Conservation (phyloP, 2,888 invertebrate species). For the Petrophora chlorosata region DNA sequence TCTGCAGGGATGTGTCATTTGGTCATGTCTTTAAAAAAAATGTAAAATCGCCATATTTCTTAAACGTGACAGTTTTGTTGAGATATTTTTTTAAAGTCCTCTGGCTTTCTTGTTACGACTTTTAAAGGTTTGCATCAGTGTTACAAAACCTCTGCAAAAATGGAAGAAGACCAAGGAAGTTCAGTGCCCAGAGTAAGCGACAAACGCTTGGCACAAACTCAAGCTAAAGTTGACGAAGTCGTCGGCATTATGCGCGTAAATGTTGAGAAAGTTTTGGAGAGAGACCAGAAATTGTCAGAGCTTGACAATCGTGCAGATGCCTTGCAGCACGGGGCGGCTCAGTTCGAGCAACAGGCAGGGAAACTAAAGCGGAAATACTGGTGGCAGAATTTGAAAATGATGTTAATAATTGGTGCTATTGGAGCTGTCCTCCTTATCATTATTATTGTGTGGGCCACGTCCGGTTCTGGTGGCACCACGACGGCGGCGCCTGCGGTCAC, state of each 20-base stretch:
- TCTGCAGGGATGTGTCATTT: too few relatives aligned
- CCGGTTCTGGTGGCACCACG: slow-evolving; percentile 39
- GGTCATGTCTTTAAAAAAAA: too few relatives aligned
- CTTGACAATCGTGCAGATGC: slow-evolving; percentile 98
- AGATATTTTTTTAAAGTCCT: too few relatives aligned
- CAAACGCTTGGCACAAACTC: slow-evolving; percentile 80
- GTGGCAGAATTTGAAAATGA: slow-evolving; percentile 99
- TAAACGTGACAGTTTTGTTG: neutral
- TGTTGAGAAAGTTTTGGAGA: slow-evolving; percentile 97
- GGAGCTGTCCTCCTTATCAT: slow-evolving; percentile 92
- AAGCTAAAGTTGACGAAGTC: slow-evolving; percentile 85
- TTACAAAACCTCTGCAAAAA: slow-evolving; percentile 43
- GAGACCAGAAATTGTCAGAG: slow-evolving; percentile 97
- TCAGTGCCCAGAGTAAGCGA: slow-evolving; percentile 77
- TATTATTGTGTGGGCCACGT: slow-evolving; percentile 87
- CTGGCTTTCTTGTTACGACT: neutral
- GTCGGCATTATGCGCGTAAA: slow-evolving; percentile 98
- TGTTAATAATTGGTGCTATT: slow-evolving; percentile 95
- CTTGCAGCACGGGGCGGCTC: slow-evolving; percentile 95
- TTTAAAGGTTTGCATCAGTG: neutral
- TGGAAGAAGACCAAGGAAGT: slow-evolving; percentile 82
- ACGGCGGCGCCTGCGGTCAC: slow-evolving; percentile 38
- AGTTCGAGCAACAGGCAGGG: slow-evolving; percentile 98
- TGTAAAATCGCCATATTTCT: slow-evolving; percentile 2
- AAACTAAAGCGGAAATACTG: slow-evolving; percentile 98